A percentile compares a stretch with the other conserved stretches of the same genome.
Conservation (phyloP, 2,888 invertebrate genomes). For the Tridacna gigas region DNA sequence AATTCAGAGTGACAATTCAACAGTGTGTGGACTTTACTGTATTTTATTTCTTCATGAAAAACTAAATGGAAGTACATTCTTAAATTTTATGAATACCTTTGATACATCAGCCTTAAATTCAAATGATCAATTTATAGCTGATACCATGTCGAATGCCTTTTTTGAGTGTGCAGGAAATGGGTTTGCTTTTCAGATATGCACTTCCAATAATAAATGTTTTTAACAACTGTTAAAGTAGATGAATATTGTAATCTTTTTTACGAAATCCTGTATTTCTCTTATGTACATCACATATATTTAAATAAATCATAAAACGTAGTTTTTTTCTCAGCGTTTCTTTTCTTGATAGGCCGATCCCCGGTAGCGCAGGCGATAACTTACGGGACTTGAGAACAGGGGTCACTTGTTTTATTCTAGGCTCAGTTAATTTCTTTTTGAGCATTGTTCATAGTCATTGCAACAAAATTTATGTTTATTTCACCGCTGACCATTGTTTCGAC, state of each 20-base stretch:
- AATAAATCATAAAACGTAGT: no score
- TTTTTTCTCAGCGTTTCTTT: no score
- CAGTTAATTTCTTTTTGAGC: no score
- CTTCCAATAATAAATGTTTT: neutral
- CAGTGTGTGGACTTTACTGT: conserved; percentile 45
- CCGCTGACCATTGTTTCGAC: no score
- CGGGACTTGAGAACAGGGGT: no score
- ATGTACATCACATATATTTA: neutral
- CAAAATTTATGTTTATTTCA: no score
- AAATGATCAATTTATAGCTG: conserved; percentile 15
- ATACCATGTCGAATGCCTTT: conserved; percentile 12
- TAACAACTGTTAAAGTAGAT: neutral
- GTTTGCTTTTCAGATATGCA: neutral
- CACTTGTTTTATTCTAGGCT: no score
- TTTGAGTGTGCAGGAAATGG: conserved; percentile 9
- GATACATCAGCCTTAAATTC: neutral
- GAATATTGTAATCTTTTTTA: neutral
- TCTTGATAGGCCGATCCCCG: no score
- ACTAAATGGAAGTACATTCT: conserved; percentile 22
- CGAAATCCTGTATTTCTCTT: neutral
- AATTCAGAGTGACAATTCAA: conserved; percentile 33
- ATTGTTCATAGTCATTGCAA: no score
- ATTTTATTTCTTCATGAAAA: conserved; percentile 39
- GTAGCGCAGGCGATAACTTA: no score
- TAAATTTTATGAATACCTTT: conserved; percentile 18